Evolutionary conservation across 2,797 vertebrate species (phyloP).

Genomic region (Champsocephalus esox): DNA sequence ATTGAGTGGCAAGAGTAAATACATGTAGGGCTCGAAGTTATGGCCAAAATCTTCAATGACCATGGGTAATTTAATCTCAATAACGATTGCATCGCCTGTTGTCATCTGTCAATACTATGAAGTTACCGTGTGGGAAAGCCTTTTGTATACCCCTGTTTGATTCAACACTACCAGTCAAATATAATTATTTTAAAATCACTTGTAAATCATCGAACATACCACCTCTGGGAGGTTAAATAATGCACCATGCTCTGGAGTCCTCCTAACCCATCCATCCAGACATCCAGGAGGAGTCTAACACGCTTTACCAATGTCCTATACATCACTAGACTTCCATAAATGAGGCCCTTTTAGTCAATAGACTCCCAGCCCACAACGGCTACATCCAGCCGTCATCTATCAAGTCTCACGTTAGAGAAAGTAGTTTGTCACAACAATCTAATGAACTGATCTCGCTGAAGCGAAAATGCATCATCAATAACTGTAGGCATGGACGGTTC

Average conservation of each 20-base stretch:
- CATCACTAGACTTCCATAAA: conserved; percentile 60
- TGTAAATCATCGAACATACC: conserved; percentile 18
- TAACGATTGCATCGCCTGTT: too few relatives aligned
- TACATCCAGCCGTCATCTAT: conserved; percentile 56
- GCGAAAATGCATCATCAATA: conserved; percentile 67
- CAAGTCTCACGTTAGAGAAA: conserved; percentile 51
- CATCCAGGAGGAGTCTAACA: conserved; percentile 37
- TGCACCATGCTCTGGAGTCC: neutral
- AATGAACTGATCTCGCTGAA: conserved; percentile 59
- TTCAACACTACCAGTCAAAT: too few relatives aligned
- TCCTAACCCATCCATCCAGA: conserved; percentile 28
- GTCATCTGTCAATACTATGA: too few relatives aligned
- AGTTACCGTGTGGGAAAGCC: too few relatives aligned
- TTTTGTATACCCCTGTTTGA: too few relatives aligned
- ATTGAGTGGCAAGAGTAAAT: too few relatives aligned
- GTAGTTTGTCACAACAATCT: conserved; percentile 59
- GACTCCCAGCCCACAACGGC: conserved; percentile 42
- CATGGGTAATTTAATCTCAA: too few relatives aligned
- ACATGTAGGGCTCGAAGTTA: too few relatives aligned
- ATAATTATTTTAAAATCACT: too few relatives aligned
- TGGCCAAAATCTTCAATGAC: too few relatives aligned
- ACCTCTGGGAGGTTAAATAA: neutral
- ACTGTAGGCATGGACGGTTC: conserved; percentile 43
- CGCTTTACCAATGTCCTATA: conserved; percentile 43
- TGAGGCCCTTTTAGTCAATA: conserved; percentile 65